phyloP scores from a whole-genome alignment of 2,113 vertebrate species.

The Seriola aureovittata region DNA sequence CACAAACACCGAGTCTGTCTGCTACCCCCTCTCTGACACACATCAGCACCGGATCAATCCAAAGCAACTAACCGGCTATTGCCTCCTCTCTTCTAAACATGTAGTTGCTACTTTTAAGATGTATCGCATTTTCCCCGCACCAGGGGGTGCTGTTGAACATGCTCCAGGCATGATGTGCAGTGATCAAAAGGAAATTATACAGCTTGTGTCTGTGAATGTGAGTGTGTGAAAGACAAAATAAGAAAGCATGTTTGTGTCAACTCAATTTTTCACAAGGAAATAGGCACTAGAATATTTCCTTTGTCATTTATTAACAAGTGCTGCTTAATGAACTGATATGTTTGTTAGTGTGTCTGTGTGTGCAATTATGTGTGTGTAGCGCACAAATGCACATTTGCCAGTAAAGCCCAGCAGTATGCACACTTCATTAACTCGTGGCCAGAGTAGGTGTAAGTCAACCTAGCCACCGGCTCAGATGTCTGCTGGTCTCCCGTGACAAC shows the following conservation, averaged over 20 bases:
- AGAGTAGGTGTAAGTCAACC: slow-evolving; percentile 70
- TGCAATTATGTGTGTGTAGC: slow-evolving; percentile 27
- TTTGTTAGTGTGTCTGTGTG: slow-evolving; percentile 52
- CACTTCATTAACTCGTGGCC: slow-evolving; percentile 77
- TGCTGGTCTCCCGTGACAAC: slow-evolving; percentile 77
- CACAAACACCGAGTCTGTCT: slow-evolving; percentile 44
- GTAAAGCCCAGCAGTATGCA: slow-evolving; percentile 54
- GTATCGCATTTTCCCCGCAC: slow-evolving; percentile 46
- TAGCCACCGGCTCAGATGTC: slow-evolving; percentile 62
- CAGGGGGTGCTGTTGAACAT: slow-evolving; percentile 73
- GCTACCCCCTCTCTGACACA: slow-evolving; percentile 34
- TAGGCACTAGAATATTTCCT: slow-evolving; percentile 28
- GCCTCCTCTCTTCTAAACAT: neutral
- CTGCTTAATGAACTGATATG: slow-evolving; percentile 61
- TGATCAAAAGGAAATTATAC: slow-evolving; percentile 6
- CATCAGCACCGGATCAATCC: slow-evolving; percentile 36
- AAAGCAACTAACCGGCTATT: neutral
- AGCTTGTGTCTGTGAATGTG: neutral
- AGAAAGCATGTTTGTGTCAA: slow-evolving; percentile 5
- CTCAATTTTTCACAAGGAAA: slow-evolving; percentile 35
- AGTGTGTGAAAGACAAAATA: neutral
- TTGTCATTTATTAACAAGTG: slow-evolving; percentile 74
- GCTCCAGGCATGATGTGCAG: slow-evolving; percentile 12
- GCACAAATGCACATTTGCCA: slow-evolving; percentile 39
- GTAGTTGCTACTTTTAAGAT: neutral